These are phyloP conservation scores for Hirtodrosophila duncani DNA, from an alignment of 2,888 invertebrate species.

Conservation along the genomic window DNA sequence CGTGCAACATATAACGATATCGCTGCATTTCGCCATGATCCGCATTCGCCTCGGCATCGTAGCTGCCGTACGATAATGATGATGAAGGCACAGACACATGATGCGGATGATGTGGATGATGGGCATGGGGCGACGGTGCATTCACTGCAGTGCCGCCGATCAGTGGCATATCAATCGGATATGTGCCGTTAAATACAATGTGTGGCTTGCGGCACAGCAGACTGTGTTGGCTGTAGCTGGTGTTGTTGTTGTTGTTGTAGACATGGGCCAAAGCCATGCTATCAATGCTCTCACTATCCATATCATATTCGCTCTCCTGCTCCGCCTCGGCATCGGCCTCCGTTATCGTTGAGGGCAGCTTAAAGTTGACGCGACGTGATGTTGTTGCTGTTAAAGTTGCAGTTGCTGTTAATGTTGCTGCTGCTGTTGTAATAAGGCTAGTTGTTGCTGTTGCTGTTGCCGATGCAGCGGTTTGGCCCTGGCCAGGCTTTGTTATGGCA, in stretches of 20 bases:
- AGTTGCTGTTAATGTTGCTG: slow-evolving; percentile 15
- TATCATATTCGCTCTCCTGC: slow-evolving; percentile 30
- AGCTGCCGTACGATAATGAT: slow-evolving; percentile 45
- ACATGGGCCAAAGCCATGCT: slow-evolving; percentile 15
- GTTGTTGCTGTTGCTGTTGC: slow-evolving; percentile 22
- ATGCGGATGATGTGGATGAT: slow-evolving; percentile 23
- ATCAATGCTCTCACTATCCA: slow-evolving; percentile 16
- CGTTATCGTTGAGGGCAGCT: slow-evolving; percentile 56
- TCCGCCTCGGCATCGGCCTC: slow-evolving; percentile 36
- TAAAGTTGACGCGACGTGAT: slow-evolving; percentile 61
- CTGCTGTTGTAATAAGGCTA: slow-evolving; percentile 18
- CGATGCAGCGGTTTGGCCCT: too few relatives aligned
- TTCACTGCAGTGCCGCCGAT: slow-evolving; percentile 28
- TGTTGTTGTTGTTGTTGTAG: slow-evolving; percentile 17
- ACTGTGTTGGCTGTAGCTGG: slow-evolving; percentile 12
- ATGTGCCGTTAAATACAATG: slow-evolving; percentile 90
- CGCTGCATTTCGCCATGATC: slow-evolving; percentile 51
- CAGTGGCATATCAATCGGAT: slow-evolving; percentile 88
- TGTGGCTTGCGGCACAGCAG: slow-evolving; percentile 24
- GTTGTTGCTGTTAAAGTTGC: slow-evolving; percentile 16
- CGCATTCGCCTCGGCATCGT: slow-evolving; percentile 73
- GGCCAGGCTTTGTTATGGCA: slow-evolving; percentile 41
- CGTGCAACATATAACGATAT: slow-evolving; percentile 54
- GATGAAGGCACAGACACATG: too few relatives aligned
- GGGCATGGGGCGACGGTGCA: slow-evolving; percentile 5